Conservation (phyloP, 2,797 vertebrate genomes). For the Rallus crepitans region DNA sequence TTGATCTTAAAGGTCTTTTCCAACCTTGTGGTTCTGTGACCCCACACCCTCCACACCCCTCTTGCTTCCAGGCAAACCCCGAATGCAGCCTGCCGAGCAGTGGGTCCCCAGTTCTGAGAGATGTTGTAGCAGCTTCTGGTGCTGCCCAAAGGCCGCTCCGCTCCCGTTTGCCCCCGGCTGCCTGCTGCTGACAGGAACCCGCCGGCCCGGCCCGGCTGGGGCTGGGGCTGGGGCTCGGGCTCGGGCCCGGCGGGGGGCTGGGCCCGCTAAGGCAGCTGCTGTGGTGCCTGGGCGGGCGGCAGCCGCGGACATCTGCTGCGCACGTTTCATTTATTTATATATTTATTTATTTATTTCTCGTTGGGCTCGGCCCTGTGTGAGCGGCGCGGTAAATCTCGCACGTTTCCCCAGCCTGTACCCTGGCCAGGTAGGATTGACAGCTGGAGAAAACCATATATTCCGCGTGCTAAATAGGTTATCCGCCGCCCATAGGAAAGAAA, state of each 20-base stretch:
- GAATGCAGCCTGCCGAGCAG: too few relatives aligned
- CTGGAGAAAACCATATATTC: slow-evolving; percentile 66
- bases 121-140: neutral
- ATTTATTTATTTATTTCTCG: neutral
- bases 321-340: neutral
- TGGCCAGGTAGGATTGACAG: slow-evolving; percentile 77
- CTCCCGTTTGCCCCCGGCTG: neutral
- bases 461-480: slow-evolving; percentile 65
- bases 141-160: neutral
- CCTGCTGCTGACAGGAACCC: neutral
- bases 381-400: slow-evolving; percentile 23
- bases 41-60: too few relatives aligned
- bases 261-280: neutral
- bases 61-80: rapidly evolving
- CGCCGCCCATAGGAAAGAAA: slow-evolving; percentile 44
- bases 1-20: too few relatives aligned
- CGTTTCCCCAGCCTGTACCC: slow-evolving; percentile 72
- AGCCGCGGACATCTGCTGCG: neutral
- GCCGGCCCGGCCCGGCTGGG: neutral
- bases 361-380: neutral
- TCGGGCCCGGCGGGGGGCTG: too few relatives aligned
- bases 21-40: too few relatives aligned
- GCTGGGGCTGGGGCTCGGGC: too few relatives aligned
- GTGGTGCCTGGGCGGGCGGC: neutral
- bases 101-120: rapidly evolving